These are phyloP conservation scores for Hoplostethus atlanticus DNA, from an alignment of 2,797 vertebrate genomes.

Conservation along the genomic window DNA sequence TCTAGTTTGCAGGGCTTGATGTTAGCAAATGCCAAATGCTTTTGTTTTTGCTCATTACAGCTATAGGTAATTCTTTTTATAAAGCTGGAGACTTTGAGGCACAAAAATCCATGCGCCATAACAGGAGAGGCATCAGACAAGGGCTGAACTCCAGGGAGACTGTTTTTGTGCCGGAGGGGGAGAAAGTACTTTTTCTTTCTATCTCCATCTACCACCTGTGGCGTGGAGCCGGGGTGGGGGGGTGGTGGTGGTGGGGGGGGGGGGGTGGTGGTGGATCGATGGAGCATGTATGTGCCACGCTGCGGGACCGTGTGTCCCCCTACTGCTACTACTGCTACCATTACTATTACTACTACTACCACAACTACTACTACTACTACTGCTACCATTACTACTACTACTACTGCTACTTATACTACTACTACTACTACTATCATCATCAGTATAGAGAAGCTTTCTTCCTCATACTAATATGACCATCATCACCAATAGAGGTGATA, in stretches of 20 bases:
- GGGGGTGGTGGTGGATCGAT: conserved; percentile 20
- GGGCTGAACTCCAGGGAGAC: conserved; percentile 6
- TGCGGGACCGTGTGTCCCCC: conserved; percentile 14
- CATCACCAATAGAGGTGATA: too few species aligned
- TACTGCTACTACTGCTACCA: too few species aligned
- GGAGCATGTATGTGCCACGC: conserved; percentile 36
- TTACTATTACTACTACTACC: too few species aligned
- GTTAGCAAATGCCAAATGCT: conserved; percentile 7
- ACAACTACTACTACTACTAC: too few species aligned
- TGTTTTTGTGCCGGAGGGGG: conserved; percentile 11
- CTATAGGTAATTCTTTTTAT: conserved; percentile 5
- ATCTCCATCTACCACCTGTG: conserved; percentile 31
- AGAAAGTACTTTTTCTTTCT: conserved; percentile 30
- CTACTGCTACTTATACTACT: too few species aligned
- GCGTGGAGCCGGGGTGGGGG: not conserved
- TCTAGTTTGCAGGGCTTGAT: conserved; percentile 1
- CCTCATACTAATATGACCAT: too few species aligned
- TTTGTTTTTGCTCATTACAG: conserved; percentile 19
- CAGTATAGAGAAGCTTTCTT: too few species aligned
- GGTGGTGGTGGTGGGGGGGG: too few species aligned
- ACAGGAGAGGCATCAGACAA: not conserved
- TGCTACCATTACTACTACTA: too few species aligned
- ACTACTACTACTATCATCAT: too few species aligned
- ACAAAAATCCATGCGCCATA: conserved; percentile 1
- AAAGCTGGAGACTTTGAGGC: not conserved